A percentile compares a stretch with the other conserved stretches of the same genome.
phyloP scores from a whole-genome alignment of 2,888 invertebrate species.

The Agrotis clavis region DNA sequence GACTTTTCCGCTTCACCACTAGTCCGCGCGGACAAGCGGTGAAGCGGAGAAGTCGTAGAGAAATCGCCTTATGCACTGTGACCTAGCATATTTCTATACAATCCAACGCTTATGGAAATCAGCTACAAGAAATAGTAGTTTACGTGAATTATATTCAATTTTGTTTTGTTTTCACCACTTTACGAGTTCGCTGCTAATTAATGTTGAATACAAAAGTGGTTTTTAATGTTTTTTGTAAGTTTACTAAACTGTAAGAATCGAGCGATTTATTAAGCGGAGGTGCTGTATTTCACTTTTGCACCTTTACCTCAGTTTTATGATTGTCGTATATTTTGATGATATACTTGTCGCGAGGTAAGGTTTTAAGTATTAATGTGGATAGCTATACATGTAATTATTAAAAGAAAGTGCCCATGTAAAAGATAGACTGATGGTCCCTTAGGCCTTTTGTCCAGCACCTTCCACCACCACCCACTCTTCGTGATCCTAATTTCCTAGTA shows the following conservation, averaged over 20 bases:
- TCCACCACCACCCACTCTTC: too few species aligned
- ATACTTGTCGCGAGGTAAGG: not conserved
- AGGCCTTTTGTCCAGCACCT: too few species aligned
- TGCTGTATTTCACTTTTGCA: not conserved
- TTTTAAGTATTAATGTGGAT: not conserved
- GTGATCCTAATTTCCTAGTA: too few species aligned
- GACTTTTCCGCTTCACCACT: too few species aligned
- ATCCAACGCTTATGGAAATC: slow-evolving; percentile 46
- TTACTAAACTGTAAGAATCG: not conserved
- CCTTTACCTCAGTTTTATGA: not conserved
- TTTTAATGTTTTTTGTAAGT: slow-evolving; percentile 14
- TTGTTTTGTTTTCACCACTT: slow-evolving; percentile 35
- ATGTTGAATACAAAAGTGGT: slow-evolving; percentile 32
- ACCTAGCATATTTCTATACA: slow-evolving; percentile 14
- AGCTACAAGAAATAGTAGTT: slow-evolving; percentile 40
- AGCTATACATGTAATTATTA: too few species aligned
- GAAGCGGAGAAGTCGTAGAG: too few species aligned
- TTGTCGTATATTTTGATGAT: not conserved
- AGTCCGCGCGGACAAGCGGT: too few species aligned
- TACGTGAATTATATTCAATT: slow-evolving; percentile 50
- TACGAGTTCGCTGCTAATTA: slow-evolving; percentile 51
- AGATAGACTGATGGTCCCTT: too few species aligned
- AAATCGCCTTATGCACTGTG: slow-evolving; percentile 6
- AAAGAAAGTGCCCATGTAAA: too few species aligned
- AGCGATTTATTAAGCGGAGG: not conserved